Conservation (phyloP, 92 coral and sea anemone species). For the Phenganax stokvisi region DNA sequence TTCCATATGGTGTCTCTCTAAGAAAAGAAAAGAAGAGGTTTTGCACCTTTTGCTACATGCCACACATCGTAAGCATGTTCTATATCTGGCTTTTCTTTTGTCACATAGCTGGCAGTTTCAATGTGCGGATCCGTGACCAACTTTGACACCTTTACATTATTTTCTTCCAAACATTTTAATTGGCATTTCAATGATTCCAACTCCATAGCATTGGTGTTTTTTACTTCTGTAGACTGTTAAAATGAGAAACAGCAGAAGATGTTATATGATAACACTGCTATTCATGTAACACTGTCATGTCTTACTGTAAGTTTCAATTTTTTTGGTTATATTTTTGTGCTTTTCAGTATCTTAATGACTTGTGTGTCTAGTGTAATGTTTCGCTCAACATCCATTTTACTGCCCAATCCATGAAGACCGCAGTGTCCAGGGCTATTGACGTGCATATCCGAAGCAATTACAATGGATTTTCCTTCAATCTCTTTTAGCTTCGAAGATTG, state of each 20-base stretch:
- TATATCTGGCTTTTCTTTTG: slow-evolving; percentile 24
- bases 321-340: not conserved
- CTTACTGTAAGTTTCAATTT: no score
- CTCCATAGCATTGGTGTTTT: slow-evolving; percentile 33
- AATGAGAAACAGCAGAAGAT: not conserved
- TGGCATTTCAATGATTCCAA: slow-evolving; percentile 36
- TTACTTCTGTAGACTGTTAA: slow-evolving; percentile 33
- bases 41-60: slow-evolving; percentile 38
- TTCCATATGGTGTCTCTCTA: not conserved
- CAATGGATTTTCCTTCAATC: no score
- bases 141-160: slow-evolving; percentile 28
- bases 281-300: not conserved
- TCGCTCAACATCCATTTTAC: slow-evolving; percentile 30
- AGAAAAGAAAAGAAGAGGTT: not conserved
- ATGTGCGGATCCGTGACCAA: slow-evolving; percentile 33
- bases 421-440: no score
- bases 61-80: slow-evolving; percentile 33
- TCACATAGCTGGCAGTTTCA: slow-evolving; percentile 21
- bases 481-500: no score
- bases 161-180: slow-evolving; percentile 28
- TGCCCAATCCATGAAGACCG: not conserved
- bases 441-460: no score
- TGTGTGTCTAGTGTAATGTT: slow-evolving; percentile 37
- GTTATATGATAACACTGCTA: not conserved
- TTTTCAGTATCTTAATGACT: slow-evolving; percentile 32